Evolutionary conservation across 2,797 vertebrate species (phyloP), one percentile per base, ranked within the genome.

Genomic region (Fistularia commersonii): DNA sequence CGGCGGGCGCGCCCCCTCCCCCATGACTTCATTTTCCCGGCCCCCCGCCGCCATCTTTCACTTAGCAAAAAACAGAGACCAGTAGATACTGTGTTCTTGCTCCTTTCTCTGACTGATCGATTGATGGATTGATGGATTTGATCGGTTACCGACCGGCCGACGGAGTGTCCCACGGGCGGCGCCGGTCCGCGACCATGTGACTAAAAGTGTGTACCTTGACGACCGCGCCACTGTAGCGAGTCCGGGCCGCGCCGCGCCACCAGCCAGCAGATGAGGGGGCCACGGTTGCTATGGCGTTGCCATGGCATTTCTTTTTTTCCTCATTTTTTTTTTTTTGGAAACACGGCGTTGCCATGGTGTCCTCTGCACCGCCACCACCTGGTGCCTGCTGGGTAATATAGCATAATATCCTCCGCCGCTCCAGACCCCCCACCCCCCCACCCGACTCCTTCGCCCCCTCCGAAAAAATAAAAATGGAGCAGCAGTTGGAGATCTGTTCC

Each of bases 1-100:
- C 5, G 8, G 9, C 12, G 9, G 3, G 38, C 38, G 8, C 9
- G 5, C 38, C 38, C 10, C 9, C 38, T 40, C 23, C 8, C 32
- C n/a, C 12, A 23, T 36, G 11, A 40, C 37, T 51, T 49, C n/a
- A 14, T 13, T 40, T 51, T 40, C 23, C 32, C 34, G 32, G 14
- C 11, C 50, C 12, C 32, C 11, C 23, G n/a, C 71, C 68, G 81
- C 72, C 74, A 84, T 89, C 81, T 86, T 79, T 90, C 89, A 90
- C 90, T 89, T 92, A 92, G 90, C 91, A 92, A 92, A 92, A 91
- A 91, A 87, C 90, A 92, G 91, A 92, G 91, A 92, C 91, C 91
- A 91, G 88, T 91, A 91, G 91, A 91, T 90, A 92, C 91, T 92
- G 91, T 92, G 90, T 92, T 92, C 87, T 90, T 90, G 90, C 90